phyloP scores from a whole-genome alignment of 1,140 invertebrate species.

The Hormaphis cornu region DNA sequence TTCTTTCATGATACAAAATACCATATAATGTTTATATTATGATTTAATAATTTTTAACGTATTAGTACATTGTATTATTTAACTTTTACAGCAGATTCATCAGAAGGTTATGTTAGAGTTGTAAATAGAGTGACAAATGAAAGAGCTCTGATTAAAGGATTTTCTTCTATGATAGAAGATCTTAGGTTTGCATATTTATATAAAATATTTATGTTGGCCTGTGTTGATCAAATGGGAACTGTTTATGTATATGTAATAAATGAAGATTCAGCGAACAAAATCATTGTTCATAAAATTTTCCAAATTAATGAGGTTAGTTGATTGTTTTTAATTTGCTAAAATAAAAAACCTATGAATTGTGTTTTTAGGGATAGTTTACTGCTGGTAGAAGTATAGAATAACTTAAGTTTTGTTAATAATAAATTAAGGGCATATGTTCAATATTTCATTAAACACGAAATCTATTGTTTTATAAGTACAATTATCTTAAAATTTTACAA shows the following conservation, averaged over 20 bases:
- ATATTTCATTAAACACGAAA: no score
- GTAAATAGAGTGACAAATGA: conserved; percentile 63
- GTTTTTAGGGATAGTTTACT: no score
- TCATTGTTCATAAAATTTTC: neutral
- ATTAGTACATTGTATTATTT: neutral
- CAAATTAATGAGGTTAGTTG: conserved; percentile 24
- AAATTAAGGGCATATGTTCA: no score
- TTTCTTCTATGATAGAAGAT: conserved; percentile 74
- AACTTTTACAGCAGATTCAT: neutral
- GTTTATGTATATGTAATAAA: conserved; percentile 44
- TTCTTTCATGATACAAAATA: no score
- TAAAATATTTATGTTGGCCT: conserved; percentile 67
- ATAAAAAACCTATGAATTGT: no score
- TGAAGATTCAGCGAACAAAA: neutral
- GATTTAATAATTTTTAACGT: neutral
- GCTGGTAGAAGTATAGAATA: no score
- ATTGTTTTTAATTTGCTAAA: neutral
- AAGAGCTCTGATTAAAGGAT: conserved; percentile 74
- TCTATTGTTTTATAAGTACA: no score
- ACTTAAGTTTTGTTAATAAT: no score
- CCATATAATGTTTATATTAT: neutral
- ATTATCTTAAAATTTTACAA: no score
- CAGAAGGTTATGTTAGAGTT: conserved; percentile 48
- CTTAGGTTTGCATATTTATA: conserved; percentile 76
- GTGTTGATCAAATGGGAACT: conserved; percentile 73